Percentiles rank a stretch among this genome's conserved stretches.
phyloP scores from a whole-genome alignment of 2,113 vertebrate species.

The Conger conger region DNA sequence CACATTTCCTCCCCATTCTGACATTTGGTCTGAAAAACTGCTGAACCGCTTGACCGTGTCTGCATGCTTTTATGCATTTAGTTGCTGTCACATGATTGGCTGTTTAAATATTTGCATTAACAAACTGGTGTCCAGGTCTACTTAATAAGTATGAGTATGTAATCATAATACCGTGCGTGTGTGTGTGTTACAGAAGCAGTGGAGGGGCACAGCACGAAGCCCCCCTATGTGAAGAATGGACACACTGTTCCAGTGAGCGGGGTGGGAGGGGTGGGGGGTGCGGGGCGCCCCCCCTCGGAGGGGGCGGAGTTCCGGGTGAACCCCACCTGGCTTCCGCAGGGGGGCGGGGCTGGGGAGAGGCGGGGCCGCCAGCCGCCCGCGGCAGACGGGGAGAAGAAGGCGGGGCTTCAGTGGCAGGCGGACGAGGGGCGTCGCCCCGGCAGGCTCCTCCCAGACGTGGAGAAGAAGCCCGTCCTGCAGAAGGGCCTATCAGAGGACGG shows the following conservation, averaged over 20 bases:
- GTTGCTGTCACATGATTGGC: too few species aligned
- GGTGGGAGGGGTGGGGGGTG: constrained; percentile 46
- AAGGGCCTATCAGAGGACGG: constrained; percentile 74
- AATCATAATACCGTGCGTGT: too few species aligned
- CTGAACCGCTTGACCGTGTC: too few species aligned
- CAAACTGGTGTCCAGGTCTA: too few species aligned
- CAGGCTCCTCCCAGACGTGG: constrained; percentile 55
- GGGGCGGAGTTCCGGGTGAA: constrained; percentile 66
- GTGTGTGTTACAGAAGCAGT: constrained; percentile 62
- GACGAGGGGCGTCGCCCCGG: constrained; percentile 64
- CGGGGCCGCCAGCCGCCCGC: constrained; percentile 57
- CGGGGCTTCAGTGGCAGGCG: constrained; percentile 41
- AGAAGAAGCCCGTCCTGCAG: constrained; percentile 65
- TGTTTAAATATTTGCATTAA: too few species aligned
- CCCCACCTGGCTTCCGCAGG: constrained; percentile 69
- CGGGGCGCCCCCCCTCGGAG: constrained; percentile 65
- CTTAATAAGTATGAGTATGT: too few species aligned
- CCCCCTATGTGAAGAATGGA: constrained; percentile 83
- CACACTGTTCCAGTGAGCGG: constrained; percentile 77
- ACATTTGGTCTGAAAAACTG: too few species aligned
- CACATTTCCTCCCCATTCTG: too few species aligned
- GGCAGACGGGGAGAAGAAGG: constrained; percentile 53
- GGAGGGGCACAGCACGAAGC: constrained; percentile 73
- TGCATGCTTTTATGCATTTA: too few species aligned
- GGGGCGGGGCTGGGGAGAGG: constrained; percentile 73